Evolutionary conservation across 2,113 vertebrate genomes (phyloP).

Genomic region (Coryphaenoides rupestris): DNA sequence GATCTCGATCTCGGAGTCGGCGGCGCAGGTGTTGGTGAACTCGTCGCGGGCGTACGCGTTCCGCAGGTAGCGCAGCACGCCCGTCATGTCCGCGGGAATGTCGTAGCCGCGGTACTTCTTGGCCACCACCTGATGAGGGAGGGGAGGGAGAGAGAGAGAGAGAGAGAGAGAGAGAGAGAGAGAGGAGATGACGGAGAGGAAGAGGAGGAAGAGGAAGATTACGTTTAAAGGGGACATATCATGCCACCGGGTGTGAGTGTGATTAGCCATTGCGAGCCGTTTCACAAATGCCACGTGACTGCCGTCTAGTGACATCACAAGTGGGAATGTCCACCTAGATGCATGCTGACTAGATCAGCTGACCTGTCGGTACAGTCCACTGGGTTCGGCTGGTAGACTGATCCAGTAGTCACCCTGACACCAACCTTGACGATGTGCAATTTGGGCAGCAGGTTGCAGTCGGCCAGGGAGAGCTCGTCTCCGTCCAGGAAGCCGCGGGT

Average conservation of each 20-base stretch:
- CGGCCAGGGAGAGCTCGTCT: conserved; percentile 89
- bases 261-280: too few species aligned
- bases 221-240: too few species aligned
- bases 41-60: conserved; percentile 86
- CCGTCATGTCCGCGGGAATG: conserved; percentile 83
- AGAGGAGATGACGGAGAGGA: not conserved
- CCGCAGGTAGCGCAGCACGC: conserved; percentile 90
- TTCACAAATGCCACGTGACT: too few species aligned
- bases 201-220: not conserved
- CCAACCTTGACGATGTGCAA: conserved; percentile 96
- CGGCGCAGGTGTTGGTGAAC: conserved; percentile 94
- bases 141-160: too few species aligned
- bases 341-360: too few species aligned
- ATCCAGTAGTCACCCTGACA: too few species aligned
- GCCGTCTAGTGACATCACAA: too few species aligned
- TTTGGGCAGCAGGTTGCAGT: conserved; percentile 98
- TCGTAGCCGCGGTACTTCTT: conserved; percentile 96
- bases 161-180: not conserved
- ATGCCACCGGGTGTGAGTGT: too few species aligned
- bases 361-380: too few species aligned
- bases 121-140: conserved; percentile 80
- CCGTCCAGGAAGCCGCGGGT: conserved; percentile 89
- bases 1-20: conserved; percentile 86
- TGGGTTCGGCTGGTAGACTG: too few species aligned
- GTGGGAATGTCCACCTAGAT: too few species aligned